Conservation (phyloP, 1,140 invertebrate species). For the Drosophila takahashii region DNA sequence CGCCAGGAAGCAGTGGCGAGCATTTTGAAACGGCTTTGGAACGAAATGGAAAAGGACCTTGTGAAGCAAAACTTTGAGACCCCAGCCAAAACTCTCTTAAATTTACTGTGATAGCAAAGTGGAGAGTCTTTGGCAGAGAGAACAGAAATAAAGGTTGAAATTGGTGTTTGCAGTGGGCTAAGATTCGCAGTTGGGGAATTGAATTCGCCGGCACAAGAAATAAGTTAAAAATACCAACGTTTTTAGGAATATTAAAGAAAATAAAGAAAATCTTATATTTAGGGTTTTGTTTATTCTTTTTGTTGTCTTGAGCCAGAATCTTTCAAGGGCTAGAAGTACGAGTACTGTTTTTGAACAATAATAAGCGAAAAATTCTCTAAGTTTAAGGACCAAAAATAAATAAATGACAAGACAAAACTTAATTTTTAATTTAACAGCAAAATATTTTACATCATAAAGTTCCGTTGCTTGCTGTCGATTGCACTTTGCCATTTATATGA, state of each 20-base stretch:
- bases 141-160: not conserved
- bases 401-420: too few species aligned
- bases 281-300: too few species aligned
- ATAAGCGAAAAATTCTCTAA: too few species aligned
- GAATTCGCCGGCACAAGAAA: constrained; percentile 1
- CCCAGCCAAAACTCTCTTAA: constrained; percentile 3
- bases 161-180: not conserved
- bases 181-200: not conserved
- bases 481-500: not conserved
- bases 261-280: too few species aligned
- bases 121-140: not conserved
- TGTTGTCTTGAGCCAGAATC: too few species aligned
- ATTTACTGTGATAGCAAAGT: not conserved
- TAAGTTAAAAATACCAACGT: too few species aligned
- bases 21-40: not conserved
- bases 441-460: too few species aligned
- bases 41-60: constrained; percentile 4
- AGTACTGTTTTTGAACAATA: too few species aligned
- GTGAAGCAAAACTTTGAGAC: not conserved
- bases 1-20: not conserved
- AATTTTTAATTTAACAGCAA: too few species aligned
- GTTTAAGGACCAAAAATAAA: too few species aligned
- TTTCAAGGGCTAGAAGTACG: too few species aligned
- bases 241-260: too few species aligned
- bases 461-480: not conserved